Evolutionary conservation across 1,140 invertebrate genomes (phyloP).

Genomic region (Pachypeltis micranthus): DNA sequence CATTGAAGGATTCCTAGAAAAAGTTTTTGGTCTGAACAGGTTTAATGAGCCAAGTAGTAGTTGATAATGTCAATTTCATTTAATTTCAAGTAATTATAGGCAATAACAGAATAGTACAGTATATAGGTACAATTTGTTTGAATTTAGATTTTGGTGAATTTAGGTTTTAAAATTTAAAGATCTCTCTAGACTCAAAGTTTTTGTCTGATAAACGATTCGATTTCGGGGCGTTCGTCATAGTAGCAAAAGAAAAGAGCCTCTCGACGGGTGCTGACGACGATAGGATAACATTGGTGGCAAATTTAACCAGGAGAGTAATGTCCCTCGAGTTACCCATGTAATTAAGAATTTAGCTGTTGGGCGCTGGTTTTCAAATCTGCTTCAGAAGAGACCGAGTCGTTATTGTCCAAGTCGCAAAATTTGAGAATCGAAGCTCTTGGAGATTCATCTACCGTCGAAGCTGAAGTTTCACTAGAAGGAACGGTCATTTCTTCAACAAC

Average conservation of each 20-base stretch:
- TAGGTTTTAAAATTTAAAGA: neutral
- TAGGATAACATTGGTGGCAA: slow-evolving; percentile 15
- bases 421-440: neutral
- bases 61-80: too few species aligned
- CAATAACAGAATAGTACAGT: too few species aligned
- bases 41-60: too few species aligned
- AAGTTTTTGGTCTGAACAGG: too few species aligned
- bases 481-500: neutral
- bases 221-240: slow-evolving; percentile 14
- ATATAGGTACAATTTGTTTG: too few species aligned
- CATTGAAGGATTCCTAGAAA: too few species aligned
- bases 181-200: slow-evolving; percentile 13
- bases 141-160: neutral
- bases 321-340: neutral
- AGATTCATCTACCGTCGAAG: neutral
- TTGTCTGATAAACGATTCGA: slow-evolving; percentile 10
- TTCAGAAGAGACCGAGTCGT: neutral
- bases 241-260: slow-evolving; percentile 14
- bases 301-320: neutral
- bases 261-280: slow-evolving; percentile 19
- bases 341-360: slow-evolving; percentile 1
- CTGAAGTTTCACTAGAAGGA: neutral
- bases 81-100: too few species aligned
- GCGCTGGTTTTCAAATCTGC: neutral
- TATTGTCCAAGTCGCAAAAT: neutral